phyloP scores from a whole-genome alignment of 2,113 vertebrate genomes.

The Engraulis encrasicolus region DNA sequence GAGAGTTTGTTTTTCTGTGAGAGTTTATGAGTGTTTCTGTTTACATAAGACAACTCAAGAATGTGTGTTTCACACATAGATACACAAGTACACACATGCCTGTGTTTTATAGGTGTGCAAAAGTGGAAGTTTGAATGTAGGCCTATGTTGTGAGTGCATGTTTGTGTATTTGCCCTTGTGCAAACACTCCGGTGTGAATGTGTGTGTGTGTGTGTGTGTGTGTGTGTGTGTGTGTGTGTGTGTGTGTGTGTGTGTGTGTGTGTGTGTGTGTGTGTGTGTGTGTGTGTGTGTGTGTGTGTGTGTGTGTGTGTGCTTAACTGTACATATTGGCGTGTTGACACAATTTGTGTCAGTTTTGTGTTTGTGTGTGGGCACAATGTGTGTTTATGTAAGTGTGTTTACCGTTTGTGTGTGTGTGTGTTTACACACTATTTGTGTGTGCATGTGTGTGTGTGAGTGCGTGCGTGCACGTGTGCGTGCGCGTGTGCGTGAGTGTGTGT shows the following conservation, averaged over 20 bases:
- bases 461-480: slow-evolving; percentile 13
- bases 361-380: too few species aligned
- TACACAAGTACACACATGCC: background rate
- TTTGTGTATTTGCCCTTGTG: too few species aligned
- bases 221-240: too few species aligned
- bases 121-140: background rate
- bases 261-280: background rate
- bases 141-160: background rate
- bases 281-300: too few species aligned
- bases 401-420: background rate
- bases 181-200: too few species aligned
- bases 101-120: background rate
- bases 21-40: background rate
- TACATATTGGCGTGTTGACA: too few species aligned
- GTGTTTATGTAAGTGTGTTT: background rate
- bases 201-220: too few species aligned
- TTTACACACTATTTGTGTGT: background rate
- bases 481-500: slow-evolving; percentile 28
- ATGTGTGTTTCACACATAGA: background rate
- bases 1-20: background rate
- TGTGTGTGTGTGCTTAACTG: too few species aligned
- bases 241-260: too few species aligned
- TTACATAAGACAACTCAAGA: background rate
- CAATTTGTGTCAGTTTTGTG: too few species aligned
- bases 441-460: background rate